These are phyloP conservation scores for Erpobdella octoculata DNA, from an alignment of 2,888 invertebrate species.

Conservation along the genomic window DNA sequence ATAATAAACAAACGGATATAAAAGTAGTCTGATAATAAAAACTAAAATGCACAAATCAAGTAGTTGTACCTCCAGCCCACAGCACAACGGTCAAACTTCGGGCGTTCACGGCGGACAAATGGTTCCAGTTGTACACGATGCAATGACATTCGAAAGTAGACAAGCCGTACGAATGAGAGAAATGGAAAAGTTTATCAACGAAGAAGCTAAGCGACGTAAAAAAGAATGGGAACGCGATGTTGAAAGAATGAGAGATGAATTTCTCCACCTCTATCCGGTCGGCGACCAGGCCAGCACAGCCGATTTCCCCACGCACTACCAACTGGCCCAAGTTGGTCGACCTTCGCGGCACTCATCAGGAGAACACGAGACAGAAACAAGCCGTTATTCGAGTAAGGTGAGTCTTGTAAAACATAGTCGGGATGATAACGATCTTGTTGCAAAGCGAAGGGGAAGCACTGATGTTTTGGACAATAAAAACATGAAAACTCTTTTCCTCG, in stretches of 20 bases:
- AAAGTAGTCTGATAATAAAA: too few species aligned
- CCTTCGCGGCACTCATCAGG: neutral
- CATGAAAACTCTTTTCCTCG: conserved; percentile 38
- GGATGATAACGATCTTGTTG: conserved; percentile 23
- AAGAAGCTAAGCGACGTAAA: conserved; percentile 17
- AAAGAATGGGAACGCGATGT: conserved; percentile 33
- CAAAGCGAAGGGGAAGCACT: conserved; percentile 37
- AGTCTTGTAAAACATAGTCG: neutral
- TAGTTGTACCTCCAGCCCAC: conserved; percentile 10
- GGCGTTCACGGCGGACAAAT: conserved; percentile 7
- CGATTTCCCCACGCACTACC: conserved; percentile 30
- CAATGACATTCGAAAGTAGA: conserved; percentile 22
- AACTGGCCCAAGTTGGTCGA: neutral
- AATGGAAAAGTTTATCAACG: conserved; percentile 19
- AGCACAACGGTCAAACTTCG: conserved; percentile 11
- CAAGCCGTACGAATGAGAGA: conserved; percentile 23
- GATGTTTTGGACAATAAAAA: conserved; percentile 36
- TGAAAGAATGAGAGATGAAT: conserved; percentile 38
- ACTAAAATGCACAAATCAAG: neutral
- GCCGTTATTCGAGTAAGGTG: neutral
- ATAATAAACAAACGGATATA: too few species aligned
- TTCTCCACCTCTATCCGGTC: conserved; percentile 36
- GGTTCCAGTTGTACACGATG: conserved; percentile 25
- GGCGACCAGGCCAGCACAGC: conserved; percentile 32
- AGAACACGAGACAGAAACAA: neutral